Evolutionary conservation across 1,140 invertebrate species (phyloP).

Genomic region (Daktulosphaira vitifoliae): DNA sequence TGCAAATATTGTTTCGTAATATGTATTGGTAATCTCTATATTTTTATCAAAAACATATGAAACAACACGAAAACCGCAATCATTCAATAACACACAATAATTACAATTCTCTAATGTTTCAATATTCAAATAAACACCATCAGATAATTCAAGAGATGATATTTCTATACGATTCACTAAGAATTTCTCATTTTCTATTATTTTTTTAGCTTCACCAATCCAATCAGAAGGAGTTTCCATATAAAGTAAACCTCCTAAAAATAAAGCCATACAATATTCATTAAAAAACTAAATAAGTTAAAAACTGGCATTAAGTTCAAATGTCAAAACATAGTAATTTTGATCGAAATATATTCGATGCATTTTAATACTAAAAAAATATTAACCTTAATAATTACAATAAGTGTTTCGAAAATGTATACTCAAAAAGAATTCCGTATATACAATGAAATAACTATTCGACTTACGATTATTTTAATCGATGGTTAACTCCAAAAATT

Average conservation of each 20-base stretch:
- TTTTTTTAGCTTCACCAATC: conserved; percentile 7
- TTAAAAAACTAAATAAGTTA: too few relatives aligned
- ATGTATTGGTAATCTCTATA: neutral
- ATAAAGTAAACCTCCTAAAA: conserved; percentile 18
- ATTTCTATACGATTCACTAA: conserved; percentile 8
- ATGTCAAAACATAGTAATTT: too few relatives aligned
- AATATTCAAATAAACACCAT: conserved; percentile 18
- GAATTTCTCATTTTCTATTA: conserved; percentile 9
- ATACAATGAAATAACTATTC: too few relatives aligned
- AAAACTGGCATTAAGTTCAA: too few relatives aligned
- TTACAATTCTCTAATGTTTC: conserved; percentile 18
- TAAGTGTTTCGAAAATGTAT: too few relatives aligned
- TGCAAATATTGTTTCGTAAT: conserved; percentile 20
- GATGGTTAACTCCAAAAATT: too few relatives aligned
- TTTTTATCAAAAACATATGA: conserved; percentile 12
- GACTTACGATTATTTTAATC: too few relatives aligned
- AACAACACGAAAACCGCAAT: conserved; percentile 14
- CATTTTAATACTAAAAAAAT: too few relatives aligned
- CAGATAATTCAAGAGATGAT: neutral
- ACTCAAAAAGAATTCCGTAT: too few relatives aligned
- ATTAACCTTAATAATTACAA: too few relatives aligned
- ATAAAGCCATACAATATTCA: conserved; percentile 6
- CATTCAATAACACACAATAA: conserved; percentile 22
- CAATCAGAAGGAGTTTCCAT: conserved; percentile 26
- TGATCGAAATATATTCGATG: too few relatives aligned